phyloP scores from a whole-genome alignment of 1,140 invertebrate species.

The Neodiprion fabricii region DNA sequence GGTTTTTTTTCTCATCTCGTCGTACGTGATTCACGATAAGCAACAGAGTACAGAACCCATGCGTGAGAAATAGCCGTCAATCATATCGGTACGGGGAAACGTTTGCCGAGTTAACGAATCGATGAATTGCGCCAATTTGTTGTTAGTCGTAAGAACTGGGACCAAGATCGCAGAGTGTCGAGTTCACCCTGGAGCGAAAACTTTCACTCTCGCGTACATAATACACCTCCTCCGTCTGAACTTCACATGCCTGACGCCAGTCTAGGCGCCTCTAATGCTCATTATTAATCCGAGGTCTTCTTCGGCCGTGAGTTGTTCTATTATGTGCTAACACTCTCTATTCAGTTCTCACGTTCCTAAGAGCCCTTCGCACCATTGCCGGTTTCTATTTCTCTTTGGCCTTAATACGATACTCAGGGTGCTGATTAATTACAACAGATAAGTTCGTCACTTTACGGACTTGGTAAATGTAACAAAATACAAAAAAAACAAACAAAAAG shows the following conservation, averaged over 20 bases:
- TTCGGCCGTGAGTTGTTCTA: conserved; percentile 22
- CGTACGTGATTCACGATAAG: no score
- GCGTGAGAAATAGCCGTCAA: no score
- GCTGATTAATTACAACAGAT: no score
- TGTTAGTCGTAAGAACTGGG: neutral
- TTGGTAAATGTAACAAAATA: no score
- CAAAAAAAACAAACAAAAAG: no score
- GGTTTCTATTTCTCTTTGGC: neutral
- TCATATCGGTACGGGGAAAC: no score
- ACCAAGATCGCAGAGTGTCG: conserved; percentile 22
- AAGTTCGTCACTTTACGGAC: no score
- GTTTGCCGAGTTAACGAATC: no score
- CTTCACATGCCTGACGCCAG: conserved; percentile 6
- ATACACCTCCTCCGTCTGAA: neutral
- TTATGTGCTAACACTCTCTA: conserved; percentile 36
- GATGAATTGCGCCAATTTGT: no score
- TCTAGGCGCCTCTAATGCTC: neutral
- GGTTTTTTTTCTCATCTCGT: no score
- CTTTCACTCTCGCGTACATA: conserved; percentile 32
- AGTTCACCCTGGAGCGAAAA: conserved; percentile 9
- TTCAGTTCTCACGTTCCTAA: conserved; percentile 14
- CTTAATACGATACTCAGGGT: no score
- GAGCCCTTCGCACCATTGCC: conserved; percentile 10
- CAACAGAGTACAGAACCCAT: no score
- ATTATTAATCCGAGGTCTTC: conserved; percentile 25